Percentiles rank a stretch among this genome's conserved stretches.
Evolutionary conservation across 1,140 invertebrate genomes (phyloP).

Genomic region (Pachypsylla venusta): DNA sequence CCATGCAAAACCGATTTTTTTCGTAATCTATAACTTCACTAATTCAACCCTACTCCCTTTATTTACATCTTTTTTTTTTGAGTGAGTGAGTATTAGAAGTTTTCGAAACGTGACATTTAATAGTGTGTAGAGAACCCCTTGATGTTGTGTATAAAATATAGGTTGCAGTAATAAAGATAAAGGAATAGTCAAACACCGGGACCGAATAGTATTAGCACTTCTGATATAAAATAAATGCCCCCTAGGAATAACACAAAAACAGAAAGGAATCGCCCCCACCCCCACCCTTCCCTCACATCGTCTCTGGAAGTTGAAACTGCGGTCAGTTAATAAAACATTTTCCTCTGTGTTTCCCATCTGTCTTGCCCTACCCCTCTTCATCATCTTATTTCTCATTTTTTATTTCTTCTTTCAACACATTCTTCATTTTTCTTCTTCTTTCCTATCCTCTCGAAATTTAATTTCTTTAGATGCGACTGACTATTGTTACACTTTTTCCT

Average conservation of each 20-base stretch:
- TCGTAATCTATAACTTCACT: no score
- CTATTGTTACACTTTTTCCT: no score
- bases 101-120: no score
- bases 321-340: slow-evolving; percentile 10
- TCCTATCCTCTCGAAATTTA: background rate
- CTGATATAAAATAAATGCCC: background rate
- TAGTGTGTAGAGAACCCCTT: no score
- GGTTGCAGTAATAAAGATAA: no score
- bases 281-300: background rate
- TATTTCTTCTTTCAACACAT: background rate
- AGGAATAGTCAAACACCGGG: no score
- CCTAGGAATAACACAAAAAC: background rate
- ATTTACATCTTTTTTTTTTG: no score
- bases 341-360: background rate
- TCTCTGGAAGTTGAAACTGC: background rate
- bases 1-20: no score
- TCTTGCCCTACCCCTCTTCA: background rate
- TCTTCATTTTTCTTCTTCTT: background rate
- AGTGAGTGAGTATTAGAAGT: no score
- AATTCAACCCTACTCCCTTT: no score
- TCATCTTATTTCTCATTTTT: background rate
- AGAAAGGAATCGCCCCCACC: background rate
- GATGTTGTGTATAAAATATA: no score
- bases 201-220: background rate
- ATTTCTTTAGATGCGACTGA: no score